A percentile compares a stretch with the other conserved stretches of the same genome.
Evolutionary conservation across 2,113 vertebrate genomes (phyloP).

Genomic region (Choloepus hoffmanni): DNA sequence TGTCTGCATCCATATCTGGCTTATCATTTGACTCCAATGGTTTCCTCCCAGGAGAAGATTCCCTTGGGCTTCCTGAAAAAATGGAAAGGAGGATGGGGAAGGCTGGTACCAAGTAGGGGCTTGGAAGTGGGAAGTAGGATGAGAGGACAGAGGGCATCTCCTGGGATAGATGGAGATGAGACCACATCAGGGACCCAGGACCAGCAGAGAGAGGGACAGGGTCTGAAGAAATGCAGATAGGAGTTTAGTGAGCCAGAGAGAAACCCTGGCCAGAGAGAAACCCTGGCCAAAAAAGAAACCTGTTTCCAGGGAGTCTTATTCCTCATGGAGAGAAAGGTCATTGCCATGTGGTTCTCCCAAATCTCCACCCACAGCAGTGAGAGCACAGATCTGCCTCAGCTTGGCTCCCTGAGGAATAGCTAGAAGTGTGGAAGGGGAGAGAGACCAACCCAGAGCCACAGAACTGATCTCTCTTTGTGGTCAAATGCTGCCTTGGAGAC

Average conservation of each 20-base stretch:
- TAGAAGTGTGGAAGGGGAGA: background rate
- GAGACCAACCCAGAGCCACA: background rate
- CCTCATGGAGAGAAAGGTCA: slow-evolving; percentile 32
- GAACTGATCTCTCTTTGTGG: background rate
- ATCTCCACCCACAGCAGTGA: background rate
- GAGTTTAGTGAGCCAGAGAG: background rate
- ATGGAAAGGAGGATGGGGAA: background rate
- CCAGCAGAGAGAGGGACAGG: background rate
- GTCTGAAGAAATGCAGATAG: background rate
- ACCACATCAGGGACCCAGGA: background rate
- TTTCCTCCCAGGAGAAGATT: slow-evolving; percentile 63
- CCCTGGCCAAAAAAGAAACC: background rate
- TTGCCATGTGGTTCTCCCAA: background rate
- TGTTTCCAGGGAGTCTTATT: slow-evolving; percentile 8
- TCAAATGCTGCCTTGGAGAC: background rate
- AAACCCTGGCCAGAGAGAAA: background rate
- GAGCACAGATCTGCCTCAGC: background rate
- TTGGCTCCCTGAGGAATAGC: slow-evolving; percentile 22
- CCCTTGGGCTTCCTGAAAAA: slow-evolving; percentile 34
- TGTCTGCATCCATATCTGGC: slow-evolving; percentile 61
- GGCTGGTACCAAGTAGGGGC: background rate
- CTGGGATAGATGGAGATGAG: background rate
- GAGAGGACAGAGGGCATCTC: background rate
- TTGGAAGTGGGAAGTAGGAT: background rate
- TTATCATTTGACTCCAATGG: slow-evolving; percentile 70